Conservation (phyloP, 2,113 vertebrate genomes). For the Acrocephalus kingi region DNA sequence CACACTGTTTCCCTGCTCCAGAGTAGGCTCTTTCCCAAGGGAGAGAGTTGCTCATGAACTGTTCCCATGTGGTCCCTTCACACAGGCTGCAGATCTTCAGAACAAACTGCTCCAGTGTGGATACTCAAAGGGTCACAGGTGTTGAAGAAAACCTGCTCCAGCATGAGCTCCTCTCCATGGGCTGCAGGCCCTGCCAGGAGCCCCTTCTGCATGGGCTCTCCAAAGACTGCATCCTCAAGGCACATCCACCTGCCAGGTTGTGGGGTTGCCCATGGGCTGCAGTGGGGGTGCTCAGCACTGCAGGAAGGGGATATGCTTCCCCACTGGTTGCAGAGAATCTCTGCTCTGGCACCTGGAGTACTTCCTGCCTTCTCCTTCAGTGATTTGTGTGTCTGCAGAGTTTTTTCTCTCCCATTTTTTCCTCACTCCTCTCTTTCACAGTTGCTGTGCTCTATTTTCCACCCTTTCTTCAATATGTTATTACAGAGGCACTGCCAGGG, state of each 20-base stretch:
- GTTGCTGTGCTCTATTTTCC: not conserved
- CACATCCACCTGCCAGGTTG: not conserved
- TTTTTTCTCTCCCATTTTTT: not conserved
- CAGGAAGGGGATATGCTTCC: accelerated
- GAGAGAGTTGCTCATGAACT: not conserved
- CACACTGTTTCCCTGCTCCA: not conserved
- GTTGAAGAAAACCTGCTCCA: not conserved
- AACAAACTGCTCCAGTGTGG: not conserved
- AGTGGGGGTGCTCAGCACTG: not conserved
- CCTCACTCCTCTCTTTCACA: not conserved
- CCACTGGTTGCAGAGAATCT: not conserved
- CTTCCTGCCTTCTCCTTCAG: not conserved
- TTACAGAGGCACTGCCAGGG: not conserved
- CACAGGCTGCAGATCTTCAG: not conserved
- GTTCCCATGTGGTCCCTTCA: not conserved
- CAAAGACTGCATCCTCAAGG: not conserved
- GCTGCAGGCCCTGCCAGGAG: not conserved
- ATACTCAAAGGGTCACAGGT: not conserved
- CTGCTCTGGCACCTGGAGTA: not conserved
- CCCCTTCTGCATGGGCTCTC: not conserved
- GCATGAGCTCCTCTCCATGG: accelerated
- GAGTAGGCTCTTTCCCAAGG: not conserved
- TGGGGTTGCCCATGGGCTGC: too few species aligned
- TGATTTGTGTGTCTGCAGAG: not conserved
- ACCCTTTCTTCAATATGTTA: not conserved